phyloP scores from a whole-genome alignment of 1,140 invertebrate genomes.

The Dryas iulia region DNA sequence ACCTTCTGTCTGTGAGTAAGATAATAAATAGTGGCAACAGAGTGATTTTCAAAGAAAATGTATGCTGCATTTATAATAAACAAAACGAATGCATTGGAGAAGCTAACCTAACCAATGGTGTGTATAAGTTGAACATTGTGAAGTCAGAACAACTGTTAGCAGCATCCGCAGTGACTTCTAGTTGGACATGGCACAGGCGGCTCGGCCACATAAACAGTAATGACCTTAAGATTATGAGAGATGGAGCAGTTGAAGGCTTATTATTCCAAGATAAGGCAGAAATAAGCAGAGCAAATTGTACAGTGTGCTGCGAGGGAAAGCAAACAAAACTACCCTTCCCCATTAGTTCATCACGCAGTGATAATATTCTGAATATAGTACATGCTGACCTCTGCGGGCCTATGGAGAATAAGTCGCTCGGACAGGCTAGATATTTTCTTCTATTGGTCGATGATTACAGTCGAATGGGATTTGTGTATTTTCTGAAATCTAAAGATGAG shows the following conservation, averaged over 20 bases:
- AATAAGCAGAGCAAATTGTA: no score
- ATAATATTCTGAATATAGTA: constrained; percentile 11
- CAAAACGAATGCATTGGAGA: constrained; percentile 8
- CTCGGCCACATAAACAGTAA: not conserved
- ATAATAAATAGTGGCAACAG: constrained; percentile 17
- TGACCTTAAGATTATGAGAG: no score
- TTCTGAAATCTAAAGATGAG: constrained; percentile 16
- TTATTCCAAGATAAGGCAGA: no score
- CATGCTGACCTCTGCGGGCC: constrained; percentile 14
- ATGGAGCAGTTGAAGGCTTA: no score
- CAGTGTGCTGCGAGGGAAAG: not conserved
- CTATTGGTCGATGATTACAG: constrained; percentile 17
- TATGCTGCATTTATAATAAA: constrained; percentile 12
- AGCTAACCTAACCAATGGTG: constrained; percentile 5
- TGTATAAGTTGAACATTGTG: constrained; percentile 5
- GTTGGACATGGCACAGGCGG: constrained; percentile 7
- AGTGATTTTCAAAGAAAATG: no score
- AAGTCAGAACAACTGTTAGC: constrained; percentile 8
- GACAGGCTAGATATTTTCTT: constrained; percentile 14
- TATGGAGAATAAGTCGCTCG: constrained; percentile 18
- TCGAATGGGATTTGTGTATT: constrained; percentile 12
- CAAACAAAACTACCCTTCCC: not conserved
- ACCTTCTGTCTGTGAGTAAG: constrained; percentile 11
- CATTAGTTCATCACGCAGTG: constrained; percentile 4
- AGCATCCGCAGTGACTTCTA: constrained; percentile 9